Conservation (phyloP, 1,140 invertebrate species). For the Scaptodrosophila lebanonensis region DNA sequence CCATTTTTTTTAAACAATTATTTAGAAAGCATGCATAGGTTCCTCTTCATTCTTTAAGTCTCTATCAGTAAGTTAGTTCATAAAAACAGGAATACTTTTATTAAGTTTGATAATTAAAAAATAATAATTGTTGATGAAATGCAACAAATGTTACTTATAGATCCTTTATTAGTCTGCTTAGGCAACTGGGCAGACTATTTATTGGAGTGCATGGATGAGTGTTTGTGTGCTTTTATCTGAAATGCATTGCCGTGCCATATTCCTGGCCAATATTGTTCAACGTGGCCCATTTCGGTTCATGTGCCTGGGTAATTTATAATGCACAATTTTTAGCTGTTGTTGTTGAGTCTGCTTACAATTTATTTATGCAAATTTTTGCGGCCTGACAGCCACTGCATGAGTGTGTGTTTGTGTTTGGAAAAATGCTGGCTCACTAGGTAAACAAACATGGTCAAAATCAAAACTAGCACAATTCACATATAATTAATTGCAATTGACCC, state of each 20-base stretch:
- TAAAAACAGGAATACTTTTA: no score
- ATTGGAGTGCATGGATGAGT: no score
- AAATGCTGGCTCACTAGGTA: conserved; percentile 31
- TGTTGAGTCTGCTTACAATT: conserved; percentile 73
- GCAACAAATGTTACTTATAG: no score
- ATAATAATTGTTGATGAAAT: no score
- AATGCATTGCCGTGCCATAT: conserved; percentile 34
- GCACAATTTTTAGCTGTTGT: conserved; percentile 49
- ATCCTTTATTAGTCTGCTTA: no score
- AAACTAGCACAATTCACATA: conserved; percentile 52
- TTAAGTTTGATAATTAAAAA: no score
- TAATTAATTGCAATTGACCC: conserved; percentile 67
- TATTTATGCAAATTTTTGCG: conserved; percentile 60
- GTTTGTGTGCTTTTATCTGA: conserved; percentile 22
- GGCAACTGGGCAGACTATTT: no score
- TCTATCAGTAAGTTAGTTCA: no score
- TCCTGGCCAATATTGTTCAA: conserved; percentile 13
- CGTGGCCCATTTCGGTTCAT: conserved; percentile 18
- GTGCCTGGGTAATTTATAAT: conserved; percentile 45
- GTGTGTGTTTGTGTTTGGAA: conserved; percentile 16
- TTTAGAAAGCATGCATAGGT: no score
- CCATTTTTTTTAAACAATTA: no score
- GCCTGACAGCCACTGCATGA: conserved; percentile 3
- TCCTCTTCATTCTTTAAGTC: no score
- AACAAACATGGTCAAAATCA: conserved; percentile 51